Percentiles rank a stretch among this genome's conserved stretches.
phyloP scores from a whole-genome alignment of 53 echinoderm and acorn worm species.

The Actinopyga echinites region DNA sequence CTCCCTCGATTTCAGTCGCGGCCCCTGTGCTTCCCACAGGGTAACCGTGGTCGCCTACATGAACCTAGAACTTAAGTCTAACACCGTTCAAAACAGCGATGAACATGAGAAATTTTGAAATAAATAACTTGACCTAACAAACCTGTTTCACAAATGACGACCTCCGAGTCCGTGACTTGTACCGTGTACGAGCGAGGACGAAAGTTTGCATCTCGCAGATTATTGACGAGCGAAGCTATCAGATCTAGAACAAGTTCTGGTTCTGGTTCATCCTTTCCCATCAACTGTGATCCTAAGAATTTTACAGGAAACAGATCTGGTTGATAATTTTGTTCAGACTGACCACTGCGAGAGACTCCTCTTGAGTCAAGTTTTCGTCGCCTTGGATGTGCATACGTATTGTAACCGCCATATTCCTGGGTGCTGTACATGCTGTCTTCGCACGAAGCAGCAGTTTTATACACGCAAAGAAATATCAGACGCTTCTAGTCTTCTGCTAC shows the following conservation, averaged over 20 bases:
- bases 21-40: no score
- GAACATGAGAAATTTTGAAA: no score
- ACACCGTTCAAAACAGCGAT: no score
- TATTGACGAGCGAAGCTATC: background rate
- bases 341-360: background rate
- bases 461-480: no score
- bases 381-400: constrained; percentile 18
- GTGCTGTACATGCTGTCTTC: no score
- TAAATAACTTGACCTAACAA: no score
- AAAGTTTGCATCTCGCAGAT: constrained; percentile 4
- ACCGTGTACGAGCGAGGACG: constrained; percentile 12
- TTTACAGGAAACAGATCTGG: background rate
- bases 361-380: constrained; percentile 5
- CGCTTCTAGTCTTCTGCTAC: no score
- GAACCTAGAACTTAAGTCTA: no score
- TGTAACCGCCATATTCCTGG: constrained; percentile 8
- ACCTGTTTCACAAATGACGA: constrained; percentile 35
- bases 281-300: constrained; percentile 32
- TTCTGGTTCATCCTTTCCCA: constrained; percentile 36
- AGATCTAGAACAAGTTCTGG: constrained; percentile 21
- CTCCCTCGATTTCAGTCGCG: no score
- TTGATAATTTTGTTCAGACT: background rate
- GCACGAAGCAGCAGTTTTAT: no score
- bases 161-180: constrained; percentile 31
- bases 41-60: no score